phyloP scores from a whole-genome alignment of 2,797 vertebrate genomes.

The Rhabdomys pumilio region DNA sequence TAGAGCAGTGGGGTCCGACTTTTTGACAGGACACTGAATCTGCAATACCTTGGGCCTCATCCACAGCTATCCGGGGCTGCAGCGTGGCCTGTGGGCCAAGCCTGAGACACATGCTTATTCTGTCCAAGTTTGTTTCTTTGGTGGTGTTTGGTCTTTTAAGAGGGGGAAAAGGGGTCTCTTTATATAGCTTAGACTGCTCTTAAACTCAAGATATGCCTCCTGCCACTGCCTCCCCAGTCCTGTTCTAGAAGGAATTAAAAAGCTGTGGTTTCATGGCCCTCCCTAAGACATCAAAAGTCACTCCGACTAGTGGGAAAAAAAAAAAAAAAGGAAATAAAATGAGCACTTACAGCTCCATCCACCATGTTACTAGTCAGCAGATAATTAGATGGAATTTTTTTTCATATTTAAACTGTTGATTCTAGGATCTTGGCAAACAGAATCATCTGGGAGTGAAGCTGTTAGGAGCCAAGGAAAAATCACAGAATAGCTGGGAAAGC shows the following conservation, averaged over 20 bases:
- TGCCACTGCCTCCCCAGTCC: neutral
- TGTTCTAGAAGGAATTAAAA: constrained; percentile 15
- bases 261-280: neutral
- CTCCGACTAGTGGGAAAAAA: neutral
- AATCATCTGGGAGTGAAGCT: neutral
- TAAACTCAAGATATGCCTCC: neutral
- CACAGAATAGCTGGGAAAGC: neutral
- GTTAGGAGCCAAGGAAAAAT: neutral
- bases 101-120: neutral
- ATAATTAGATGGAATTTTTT: neutral
- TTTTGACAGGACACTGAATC: neutral
- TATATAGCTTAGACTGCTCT: neutral
- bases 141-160: neutral
- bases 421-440: constrained; percentile 14
- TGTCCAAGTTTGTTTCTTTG: neutral
- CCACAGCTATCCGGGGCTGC: neutral
- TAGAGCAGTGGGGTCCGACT: too few relatives aligned
- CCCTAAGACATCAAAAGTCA: constrained; percentile 25
- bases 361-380: neutral
- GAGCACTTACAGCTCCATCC: neutral
- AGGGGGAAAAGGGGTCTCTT: neutral
- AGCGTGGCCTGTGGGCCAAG: neutral
- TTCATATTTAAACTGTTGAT: neutral
- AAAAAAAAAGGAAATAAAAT: constrained; percentile 10
- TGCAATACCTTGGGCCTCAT: neutral